phyloP scores from a whole-genome alignment of 2,113 vertebrate species.

The Xiphophorus hellerii region DNA sequence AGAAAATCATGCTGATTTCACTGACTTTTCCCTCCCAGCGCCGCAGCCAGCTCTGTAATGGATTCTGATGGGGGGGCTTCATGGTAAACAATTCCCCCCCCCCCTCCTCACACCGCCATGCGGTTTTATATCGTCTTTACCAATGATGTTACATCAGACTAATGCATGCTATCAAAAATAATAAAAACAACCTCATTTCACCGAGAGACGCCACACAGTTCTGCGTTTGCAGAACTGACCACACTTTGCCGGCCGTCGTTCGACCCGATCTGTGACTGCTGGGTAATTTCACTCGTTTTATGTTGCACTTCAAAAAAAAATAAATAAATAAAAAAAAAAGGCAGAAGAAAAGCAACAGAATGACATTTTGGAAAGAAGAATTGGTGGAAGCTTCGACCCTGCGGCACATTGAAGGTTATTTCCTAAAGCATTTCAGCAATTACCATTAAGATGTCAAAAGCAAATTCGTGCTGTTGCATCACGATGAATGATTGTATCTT shows the following conservation, averaged over 20 bases:
- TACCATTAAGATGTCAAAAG: background rate
- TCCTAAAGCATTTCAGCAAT: constrained; percentile 14
- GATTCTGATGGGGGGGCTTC: constrained; percentile 19
- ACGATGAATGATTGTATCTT: background rate
- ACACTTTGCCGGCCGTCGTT: background rate
- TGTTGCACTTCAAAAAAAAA: background rate
- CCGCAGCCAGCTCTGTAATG: background rate
- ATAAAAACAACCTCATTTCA: background rate
- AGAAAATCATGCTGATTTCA: constrained; percentile 21
- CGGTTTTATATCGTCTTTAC: constrained; percentile 10
- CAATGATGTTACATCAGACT: background rate
- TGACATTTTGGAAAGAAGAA: constrained; percentile 40
- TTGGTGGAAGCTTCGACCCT: constrained; percentile 4
- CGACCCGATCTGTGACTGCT: constrained; percentile 8
- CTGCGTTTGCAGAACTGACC: background rate
- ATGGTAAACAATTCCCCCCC: constrained; percentile 15
- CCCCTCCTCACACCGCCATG: background rate
- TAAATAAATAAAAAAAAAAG: too few species aligned
- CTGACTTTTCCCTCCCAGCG: background rate
- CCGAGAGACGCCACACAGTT: background rate
- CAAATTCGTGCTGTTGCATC: background rate
- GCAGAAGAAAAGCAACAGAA: background rate
- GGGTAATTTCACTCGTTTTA: constrained; percentile 19
- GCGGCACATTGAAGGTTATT: constrained; percentile 12
- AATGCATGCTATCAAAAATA: background rate